Evolutionary conservation across 2,113 vertebrate species (phyloP).

Genomic region (Ameiurus melas): DNA sequence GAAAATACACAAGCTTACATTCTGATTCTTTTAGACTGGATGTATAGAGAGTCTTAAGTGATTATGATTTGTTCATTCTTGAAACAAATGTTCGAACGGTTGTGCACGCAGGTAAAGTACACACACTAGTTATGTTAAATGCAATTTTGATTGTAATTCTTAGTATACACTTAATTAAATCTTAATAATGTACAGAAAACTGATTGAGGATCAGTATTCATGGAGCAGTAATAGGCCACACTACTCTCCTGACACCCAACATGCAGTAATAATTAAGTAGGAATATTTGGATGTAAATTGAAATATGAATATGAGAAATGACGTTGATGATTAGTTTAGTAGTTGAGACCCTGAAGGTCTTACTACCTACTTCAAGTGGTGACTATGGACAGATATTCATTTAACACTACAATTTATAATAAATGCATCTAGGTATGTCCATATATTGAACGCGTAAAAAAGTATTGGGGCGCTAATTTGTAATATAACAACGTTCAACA

Average conservation of each 20-base stretch:
- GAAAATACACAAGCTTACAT: slow-evolving; percentile 5
- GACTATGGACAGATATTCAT: neutral
- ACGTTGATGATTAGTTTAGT: neutral
- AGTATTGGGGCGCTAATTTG: neutral
- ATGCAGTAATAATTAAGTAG: neutral
- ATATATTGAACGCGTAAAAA: neutral
- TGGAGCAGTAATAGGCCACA: neutral
- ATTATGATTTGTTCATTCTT: slow-evolving; percentile 28
- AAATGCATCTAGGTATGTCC: neutral
- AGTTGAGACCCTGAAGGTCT: neutral
- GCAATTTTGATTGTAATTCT: neutral
- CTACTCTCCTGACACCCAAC: neutral
- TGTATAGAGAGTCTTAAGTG: slow-evolving; percentile 18
- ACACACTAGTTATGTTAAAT: slow-evolving; percentile 11
- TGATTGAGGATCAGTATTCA: slow-evolving; percentile 9
- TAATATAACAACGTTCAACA: slow-evolving; percentile 5
- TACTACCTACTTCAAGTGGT: neutral
- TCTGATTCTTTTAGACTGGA: slow-evolving; percentile 3
- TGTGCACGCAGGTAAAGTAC: slow-evolving; percentile 2
- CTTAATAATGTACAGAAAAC: neutral
- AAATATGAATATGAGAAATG: neutral
- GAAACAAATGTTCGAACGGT: slow-evolving; percentile 13
- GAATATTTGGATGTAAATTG: neutral
- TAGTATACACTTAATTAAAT: neutral
- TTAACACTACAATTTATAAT: slow-evolving; percentile 1